Evolutionary conservation across 2,888 invertebrate genomes (phyloP).

Genomic region (Xestoiulus laeticollis): DNA sequence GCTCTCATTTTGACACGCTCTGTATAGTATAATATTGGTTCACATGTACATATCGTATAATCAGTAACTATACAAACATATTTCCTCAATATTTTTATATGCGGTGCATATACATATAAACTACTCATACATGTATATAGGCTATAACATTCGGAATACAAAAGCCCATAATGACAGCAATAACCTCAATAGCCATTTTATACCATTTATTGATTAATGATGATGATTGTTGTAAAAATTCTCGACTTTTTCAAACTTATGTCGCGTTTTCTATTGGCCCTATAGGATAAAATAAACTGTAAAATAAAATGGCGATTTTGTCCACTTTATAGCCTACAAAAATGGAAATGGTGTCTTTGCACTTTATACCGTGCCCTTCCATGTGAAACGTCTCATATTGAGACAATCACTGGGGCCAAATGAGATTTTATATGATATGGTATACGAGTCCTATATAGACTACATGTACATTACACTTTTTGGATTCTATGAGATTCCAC

Average conservation of each 20-base stretch:
- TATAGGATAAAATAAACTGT: too few relatives aligned
- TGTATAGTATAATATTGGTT: not conserved
- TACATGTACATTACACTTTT: too few relatives aligned
- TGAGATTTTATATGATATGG: too few relatives aligned
- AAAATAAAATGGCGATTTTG: too few relatives aligned
- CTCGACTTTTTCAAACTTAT: not conserved
- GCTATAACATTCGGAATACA: not conserved
- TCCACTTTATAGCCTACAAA: too few relatives aligned
- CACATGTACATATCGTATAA: not conserved
- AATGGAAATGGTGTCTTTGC: too few relatives aligned
- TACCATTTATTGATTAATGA: not conserved
- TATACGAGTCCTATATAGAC: too few relatives aligned
- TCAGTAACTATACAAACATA: not conserved
- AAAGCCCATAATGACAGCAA: not conserved
- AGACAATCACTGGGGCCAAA: too few relatives aligned
- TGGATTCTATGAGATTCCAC: too few relatives aligned
- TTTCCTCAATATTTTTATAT: constrained; percentile 5
- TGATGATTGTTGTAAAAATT: not conserved
- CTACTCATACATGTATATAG: too few relatives aligned
- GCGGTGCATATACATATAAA: not conserved
- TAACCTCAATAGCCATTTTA: not conserved
- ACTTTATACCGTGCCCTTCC: too few relatives aligned
- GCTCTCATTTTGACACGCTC: not conserved
- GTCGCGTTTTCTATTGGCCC: not conserved
- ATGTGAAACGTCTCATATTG: too few relatives aligned